These are phyloP conservation scores for Drosophila pachea DNA, from an alignment of 1,140 invertebrate species.

Conservation along the genomic window DNA sequence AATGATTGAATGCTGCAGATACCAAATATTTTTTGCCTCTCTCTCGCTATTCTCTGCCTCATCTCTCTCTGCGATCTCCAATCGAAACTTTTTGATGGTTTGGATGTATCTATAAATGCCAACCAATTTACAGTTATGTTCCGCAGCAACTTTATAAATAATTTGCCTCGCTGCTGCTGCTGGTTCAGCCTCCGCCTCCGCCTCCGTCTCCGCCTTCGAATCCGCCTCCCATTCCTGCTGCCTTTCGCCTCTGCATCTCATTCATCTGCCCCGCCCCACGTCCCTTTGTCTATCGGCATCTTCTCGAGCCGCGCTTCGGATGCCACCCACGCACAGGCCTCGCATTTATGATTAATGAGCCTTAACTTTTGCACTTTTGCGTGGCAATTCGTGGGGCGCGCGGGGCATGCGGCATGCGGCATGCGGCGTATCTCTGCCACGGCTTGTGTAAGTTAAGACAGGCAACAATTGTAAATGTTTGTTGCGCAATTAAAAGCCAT, in stretches of 20 bases:
- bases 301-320: not conserved
- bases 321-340: conserved; percentile 40
- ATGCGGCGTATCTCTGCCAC: conserved; percentile 50
- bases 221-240: too few species aligned
- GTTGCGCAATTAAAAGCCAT: conserved; percentile 71
- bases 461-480: conserved; percentile 75
- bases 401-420: not conserved
- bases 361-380: conserved; percentile 74
- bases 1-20: conserved; percentile 32
- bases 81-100: conserved; percentile 31
- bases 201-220: too few species aligned
- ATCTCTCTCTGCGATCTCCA: not conserved
- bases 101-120: conserved; percentile 52
- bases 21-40: not conserved
- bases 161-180: conserved; percentile 47
- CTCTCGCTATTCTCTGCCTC: not conserved
- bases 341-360: conserved; percentile 75
- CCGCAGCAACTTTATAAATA: conserved; percentile 59
- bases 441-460: conserved; percentile 65
- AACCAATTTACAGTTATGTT: conserved; percentile 67
- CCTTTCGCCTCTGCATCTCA: conserved; percentile 12
- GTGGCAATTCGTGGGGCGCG: conserved; percentile 63
- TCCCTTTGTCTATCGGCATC: conserved; percentile 11
- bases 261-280: conserved; percentile 31
- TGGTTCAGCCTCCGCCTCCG: not conserved